These are phyloP conservation scores for Paracentrotus lividus DNA, from an alignment of 53 echinoderm and acorn worm species.

Conservation along the genomic window DNA sequence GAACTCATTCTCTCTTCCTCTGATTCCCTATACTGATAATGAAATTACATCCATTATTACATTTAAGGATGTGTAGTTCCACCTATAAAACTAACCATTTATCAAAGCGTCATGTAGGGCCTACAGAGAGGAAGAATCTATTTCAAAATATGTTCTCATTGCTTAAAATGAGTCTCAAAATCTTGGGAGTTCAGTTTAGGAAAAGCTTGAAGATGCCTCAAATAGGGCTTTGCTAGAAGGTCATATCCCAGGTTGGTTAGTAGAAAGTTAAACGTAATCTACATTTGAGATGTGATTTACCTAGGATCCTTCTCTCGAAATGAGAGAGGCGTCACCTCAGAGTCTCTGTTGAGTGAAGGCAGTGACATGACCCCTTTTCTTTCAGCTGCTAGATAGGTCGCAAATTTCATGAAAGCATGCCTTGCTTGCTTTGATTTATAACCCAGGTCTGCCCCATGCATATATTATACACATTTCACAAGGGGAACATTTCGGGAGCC, in stretches of 20 bases:
- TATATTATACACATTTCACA: constrained; percentile 14
- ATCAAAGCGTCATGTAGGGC: background rate
- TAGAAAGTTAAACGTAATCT: no score
- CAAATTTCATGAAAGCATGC: constrained; percentile 38
- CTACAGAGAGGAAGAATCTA: background rate
- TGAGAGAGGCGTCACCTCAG: constrained; percentile 31
- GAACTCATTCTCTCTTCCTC: no score
- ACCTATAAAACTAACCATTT: no score
- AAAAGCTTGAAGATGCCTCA: background rate
- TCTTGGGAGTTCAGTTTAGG: background rate
- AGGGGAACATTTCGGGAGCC: background rate
- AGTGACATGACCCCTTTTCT: constrained; percentile 48
- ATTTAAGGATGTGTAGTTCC: no score
- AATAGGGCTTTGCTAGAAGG: background rate
- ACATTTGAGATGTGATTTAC: constrained; percentile 37
- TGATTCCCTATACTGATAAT: no score
- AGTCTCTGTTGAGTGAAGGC: constrained; percentile 62
- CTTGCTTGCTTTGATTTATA: constrained; percentile 44
- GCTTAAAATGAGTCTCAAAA: background rate
- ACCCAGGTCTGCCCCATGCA: constrained; percentile 43
- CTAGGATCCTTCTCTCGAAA: constrained; percentile 33
- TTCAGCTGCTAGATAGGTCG: background rate
- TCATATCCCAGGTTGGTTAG: constrained; percentile 33
- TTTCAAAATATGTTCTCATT: background rate
- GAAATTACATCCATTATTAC: no score